Conservation (phyloP, 1,140 invertebrate species). For the Drosophila ohnishii region DNA sequence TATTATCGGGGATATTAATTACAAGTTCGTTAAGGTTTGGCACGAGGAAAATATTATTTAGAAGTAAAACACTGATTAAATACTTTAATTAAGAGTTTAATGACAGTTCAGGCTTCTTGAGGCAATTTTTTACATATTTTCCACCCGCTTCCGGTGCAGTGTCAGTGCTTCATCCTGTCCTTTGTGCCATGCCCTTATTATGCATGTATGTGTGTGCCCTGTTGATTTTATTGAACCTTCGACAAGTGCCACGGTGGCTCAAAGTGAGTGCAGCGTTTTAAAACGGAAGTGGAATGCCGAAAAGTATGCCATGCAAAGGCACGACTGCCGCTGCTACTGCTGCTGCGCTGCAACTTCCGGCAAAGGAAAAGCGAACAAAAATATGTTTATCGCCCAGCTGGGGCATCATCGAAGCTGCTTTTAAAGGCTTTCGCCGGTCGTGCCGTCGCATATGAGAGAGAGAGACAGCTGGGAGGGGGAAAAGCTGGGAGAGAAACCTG, state of each 20-base stretch:
- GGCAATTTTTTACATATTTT: conserved; percentile 42
- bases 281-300: conserved; percentile 60
- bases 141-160: conserved; percentile 14
- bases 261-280: conserved; percentile 53
- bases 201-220: conserved; percentile 26
- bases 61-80: too few species aligned
- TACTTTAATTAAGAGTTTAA: not conserved
- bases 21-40: not conserved
- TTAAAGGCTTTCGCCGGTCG: conserved; percentile 68
- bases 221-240: conserved; percentile 74
- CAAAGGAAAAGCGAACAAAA: conserved; percentile 24
- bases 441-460: conserved; percentile 50
- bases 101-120: not conserved
- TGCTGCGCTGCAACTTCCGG: conserved; percentile 36
- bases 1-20: conserved; percentile 51
- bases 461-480: conserved; percentile 11
- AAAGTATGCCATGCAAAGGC: conserved; percentile 72
- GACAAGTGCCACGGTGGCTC: conserved; percentile 56
- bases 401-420: conserved; percentile 51
- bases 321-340: conserved; percentile 31
- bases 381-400: conserved; percentile 59
- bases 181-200: conserved; percentile 52
- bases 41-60: too few species aligned
- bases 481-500: conserved; percentile 52
- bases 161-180: conserved; percentile 11